Evolutionary conservation across 2,113 vertebrate species (phyloP).

Genomic region (Aplodontia rufa): DNA sequence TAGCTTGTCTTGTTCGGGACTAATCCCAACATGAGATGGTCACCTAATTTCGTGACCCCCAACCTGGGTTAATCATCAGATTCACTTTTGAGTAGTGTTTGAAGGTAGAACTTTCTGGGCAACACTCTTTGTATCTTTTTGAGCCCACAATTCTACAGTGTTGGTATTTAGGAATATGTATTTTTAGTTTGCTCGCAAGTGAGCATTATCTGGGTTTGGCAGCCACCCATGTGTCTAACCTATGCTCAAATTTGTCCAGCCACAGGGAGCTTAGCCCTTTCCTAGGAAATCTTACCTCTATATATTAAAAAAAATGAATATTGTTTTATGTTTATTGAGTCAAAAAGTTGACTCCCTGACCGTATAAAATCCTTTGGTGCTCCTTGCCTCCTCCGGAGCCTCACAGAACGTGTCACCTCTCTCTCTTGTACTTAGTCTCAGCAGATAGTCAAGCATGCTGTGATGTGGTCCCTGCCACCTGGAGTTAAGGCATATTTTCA

Average conservation of each 20-base stretch:
- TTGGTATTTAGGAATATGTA: neutral
- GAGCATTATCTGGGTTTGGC: neutral
- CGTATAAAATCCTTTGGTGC: neutral
- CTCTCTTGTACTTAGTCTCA: too few species aligned
- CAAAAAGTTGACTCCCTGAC: neutral
- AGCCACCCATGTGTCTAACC: neutral
- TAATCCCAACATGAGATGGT: neutral
- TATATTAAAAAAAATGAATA: neutral
- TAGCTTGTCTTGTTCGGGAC: neutral
- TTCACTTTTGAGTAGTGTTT: neutral
- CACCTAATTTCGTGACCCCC: neutral
- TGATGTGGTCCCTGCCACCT: neutral
- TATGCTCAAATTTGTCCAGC: neutral
- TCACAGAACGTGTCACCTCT: rapidly evolving
- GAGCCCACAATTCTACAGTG: neutral
- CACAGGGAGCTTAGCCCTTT: neutral
- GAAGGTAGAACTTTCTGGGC: neutral
- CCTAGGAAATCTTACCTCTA: neutral
- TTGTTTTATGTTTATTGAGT: neutral
- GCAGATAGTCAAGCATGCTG: neutral
- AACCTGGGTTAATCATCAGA: neutral
- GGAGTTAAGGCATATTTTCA: neutral
- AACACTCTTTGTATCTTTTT: neutral
- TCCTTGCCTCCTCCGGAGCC: neutral
- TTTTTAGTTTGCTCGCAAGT: neutral